phyloP scores from a whole-genome alignment of 1,140 invertebrate species.

The Heliconius himera region DNA sequence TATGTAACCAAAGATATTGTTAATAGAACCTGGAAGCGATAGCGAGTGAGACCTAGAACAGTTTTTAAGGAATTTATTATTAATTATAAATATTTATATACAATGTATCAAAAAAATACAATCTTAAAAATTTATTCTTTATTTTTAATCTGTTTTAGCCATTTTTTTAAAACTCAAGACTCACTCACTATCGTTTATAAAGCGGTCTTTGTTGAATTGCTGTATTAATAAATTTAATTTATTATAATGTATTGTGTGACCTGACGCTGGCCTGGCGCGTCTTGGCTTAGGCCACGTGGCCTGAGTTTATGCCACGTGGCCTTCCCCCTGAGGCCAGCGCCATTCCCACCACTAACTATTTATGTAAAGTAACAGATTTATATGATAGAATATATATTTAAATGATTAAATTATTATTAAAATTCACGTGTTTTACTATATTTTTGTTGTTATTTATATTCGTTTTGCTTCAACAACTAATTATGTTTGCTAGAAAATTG shows the following conservation, averaged over 20 bases:
- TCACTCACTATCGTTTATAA: conserved; percentile 10
- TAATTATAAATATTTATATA: neutral
- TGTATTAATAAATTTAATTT: conserved; percentile 57
- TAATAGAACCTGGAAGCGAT: neutral
- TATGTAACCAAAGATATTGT: conserved; percentile 63
- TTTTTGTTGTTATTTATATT: neutral
- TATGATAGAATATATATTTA: conserved; percentile 74
- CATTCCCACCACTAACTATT: conserved; percentile 45
- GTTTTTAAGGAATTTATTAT: neutral
- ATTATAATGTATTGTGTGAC: conserved; percentile 55
- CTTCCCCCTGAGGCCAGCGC: neutral
- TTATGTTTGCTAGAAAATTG: neutral
- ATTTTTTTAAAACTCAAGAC: neutral
- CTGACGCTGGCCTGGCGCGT: conserved; percentile 40
- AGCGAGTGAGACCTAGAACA: neutral
- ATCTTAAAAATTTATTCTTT: no score
- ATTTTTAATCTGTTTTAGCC: neutral
- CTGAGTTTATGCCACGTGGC: neutral
- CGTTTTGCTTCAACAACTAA: neutral
- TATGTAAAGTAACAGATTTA: conserved; percentile 69
- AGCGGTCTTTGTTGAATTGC: conserved; percentile 35
- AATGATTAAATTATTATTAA: conserved; percentile 67
- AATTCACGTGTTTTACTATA: conserved; percentile 27
- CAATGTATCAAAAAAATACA: neutral
- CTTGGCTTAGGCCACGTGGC: neutral